These are phyloP conservation scores for Ylistrum balloti DNA, from an alignment of 1,140 invertebrate species.

Conservation along the genomic window DNA sequence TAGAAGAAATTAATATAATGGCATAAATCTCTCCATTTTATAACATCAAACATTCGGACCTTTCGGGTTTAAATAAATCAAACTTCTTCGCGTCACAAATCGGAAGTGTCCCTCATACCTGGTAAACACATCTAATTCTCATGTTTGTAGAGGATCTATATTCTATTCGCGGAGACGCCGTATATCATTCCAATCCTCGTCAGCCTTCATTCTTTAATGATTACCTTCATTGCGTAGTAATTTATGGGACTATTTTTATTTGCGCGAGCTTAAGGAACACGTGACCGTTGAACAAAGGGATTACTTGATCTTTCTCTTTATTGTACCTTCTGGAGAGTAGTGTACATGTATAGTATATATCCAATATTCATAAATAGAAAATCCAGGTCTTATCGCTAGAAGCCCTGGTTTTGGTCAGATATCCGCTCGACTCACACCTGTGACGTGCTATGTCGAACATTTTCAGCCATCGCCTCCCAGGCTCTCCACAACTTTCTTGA, in stretches of 20 bases:
- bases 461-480: background rate
- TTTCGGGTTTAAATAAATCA: slow-evolving; percentile 40
- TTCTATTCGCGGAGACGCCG: slow-evolving; percentile 13
- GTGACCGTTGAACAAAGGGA: slow-evolving; percentile 25
- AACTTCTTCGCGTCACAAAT: background rate
- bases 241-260: slow-evolving; percentile 36
- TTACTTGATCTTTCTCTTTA: background rate
- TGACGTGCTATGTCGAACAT: background rate
- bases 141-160: slow-evolving; percentile 29
- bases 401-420: background rate
- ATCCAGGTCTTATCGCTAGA: slow-evolving; percentile 34
- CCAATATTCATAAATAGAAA: slow-evolving; percentile 29
- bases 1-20: slow-evolving; percentile 23
- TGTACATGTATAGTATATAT: background rate
- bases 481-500: too few species aligned
- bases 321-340: background rate
- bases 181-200: slow-evolving; percentile 14
- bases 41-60: slow-evolving; percentile 2
- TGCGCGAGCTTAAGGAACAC: slow-evolving; percentile 16
- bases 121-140: slow-evolving; percentile 9
- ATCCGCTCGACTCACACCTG: background rate
- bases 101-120: background rate
- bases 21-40: slow-evolving; percentile 4
- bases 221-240: slow-evolving; percentile 16
- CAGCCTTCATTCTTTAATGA: slow-evolving; percentile 27